Base-by-base conservation (phyloP, 2,888 invertebrate genomes). In the Crepidodera aurea region DNA sequence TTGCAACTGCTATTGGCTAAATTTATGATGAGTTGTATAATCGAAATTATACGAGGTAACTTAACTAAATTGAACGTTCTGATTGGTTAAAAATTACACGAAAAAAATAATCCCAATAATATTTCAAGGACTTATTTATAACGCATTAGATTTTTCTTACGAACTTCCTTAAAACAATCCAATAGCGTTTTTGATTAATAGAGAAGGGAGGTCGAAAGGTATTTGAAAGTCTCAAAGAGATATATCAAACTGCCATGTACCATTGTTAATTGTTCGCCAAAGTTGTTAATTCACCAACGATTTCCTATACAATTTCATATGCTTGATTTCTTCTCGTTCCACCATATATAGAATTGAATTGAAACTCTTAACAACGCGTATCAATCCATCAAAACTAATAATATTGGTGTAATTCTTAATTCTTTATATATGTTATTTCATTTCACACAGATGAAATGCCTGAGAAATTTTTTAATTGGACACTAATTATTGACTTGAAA, bases 331-430 rank as follows among this genome's bases (percentile, higher is more conserved):
- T 13, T 34, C 34, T 34, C 34, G 5, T 10, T 34, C 13, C 1
- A 34, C 34, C 34, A 34, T 34, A 34, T 34, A 34, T n/a, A 34
- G 34, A 34, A 34, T 12, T 34, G 13, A 34, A 34, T 34, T 34
- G 3, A 12, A 6, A 13, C n/a, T 12, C 10, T 13, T n/a, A 34
- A 34, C 13, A 34, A 34, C 34, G n/a, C 34, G 10, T 13, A 34
- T n/a, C 34, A 34, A 12, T 34, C 34, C 34, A 34, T 34, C 34
- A 34, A 34, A 34, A 12, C 5, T n/a, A 8, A 10, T 34, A 34
- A 12, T 34, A 34, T 34, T 34, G 13, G 34, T 12, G 34, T 34
- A 34, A 34, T 13, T 34, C 13, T 32, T 34, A 34, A 34, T 34
- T 34, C 34, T 12, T 12, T 34, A 12, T 3, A 34, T 2, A 34